Base-by-base conservation (phyloP, 2,888 invertebrate genomes). In the Leucoma salicis region DNA sequence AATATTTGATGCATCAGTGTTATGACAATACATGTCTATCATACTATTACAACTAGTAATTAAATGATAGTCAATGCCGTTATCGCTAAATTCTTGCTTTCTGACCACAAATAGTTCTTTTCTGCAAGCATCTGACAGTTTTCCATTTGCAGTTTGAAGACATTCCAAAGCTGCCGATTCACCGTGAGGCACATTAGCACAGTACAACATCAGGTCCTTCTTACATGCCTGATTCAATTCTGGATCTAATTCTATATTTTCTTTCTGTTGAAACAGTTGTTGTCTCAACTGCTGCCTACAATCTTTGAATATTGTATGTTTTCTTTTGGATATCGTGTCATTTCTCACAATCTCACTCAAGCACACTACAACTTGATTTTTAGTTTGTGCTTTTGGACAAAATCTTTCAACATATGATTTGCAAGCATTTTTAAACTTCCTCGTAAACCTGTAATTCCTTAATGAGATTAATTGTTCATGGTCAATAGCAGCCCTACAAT, bases 391-490 rank as follows among this genome's bases (percentile, higher is more conserved):
- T 53, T 91, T 92, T 6, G 91, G 91, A 77, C 94, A 94, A 70
- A 92, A 92, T 49, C 92, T 88, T 40, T 91, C 90, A 0, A 97
- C 97, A 76, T 95, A 94, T 2, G 93, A 92, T 63, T 95, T 95
- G 69, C 99, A 99, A 0, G 97, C 96, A 76, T 97, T 94, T 83
- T 98, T 97, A 78, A 99, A 99, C 78, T 97, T 97, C 66, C 95
- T 95, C 0, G 96, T 96, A 75, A 99, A 99, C 65, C 94, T 95
- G 80, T 97, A 98, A 82, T 97, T 97, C 78, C 98, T 97, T 53
- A 99, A 78, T 2, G 97, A 95, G 49, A 98, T 95, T 47, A 99
- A 90, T 83, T 99, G 99, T 73, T 98, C 98, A 88, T 99, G 99
- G 83, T 99, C 99, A 35, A 99, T 95, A 47, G 97, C 97, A 25